Evolutionary conservation across 2,113 vertebrate species (phyloP).

Genomic region (Aptenodytes forsteri): DNA sequence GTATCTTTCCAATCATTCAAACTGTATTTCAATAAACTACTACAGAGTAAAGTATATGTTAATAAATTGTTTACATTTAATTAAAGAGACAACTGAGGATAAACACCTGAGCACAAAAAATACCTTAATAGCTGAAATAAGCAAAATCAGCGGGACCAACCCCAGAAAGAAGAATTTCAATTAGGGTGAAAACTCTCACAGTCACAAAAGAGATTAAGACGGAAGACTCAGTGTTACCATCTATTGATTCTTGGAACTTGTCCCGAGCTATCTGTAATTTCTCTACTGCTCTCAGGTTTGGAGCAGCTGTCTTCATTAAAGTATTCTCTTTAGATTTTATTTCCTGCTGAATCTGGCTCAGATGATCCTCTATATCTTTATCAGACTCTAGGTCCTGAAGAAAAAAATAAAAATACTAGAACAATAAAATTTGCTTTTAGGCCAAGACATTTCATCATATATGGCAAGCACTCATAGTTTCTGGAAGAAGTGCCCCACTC

Average conservation of each 20-base stretch:
- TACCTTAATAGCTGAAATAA: background rate
- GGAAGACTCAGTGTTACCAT: conserved; percentile 76
- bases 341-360: conserved; percentile 73
- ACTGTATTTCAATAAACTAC: background rate
- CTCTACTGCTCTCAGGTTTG: conserved; percentile 88
- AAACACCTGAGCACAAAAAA: background rate
- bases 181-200: background rate
- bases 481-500: background rate
- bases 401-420: background rate
- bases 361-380: conserved; percentile 72
- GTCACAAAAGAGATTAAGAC: background rate
- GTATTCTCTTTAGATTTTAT: conserved; percentile 69
- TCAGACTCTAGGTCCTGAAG: conserved; percentile 74
- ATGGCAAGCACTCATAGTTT: background rate
- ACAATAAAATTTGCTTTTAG: background rate
- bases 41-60: background rate
- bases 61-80: background rate
- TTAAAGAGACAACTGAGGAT: background rate
- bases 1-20: background rate
- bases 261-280: conserved; percentile 81
- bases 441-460: background rate
- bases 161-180: background rate
- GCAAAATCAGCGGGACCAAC: background rate
- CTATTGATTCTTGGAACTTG: conserved; percentile 81
- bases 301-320: conserved; percentile 80